Evolutionary conservation across 2,888 invertebrate species (phyloP).

Genomic region (Argyresthia goedartella): DNA sequence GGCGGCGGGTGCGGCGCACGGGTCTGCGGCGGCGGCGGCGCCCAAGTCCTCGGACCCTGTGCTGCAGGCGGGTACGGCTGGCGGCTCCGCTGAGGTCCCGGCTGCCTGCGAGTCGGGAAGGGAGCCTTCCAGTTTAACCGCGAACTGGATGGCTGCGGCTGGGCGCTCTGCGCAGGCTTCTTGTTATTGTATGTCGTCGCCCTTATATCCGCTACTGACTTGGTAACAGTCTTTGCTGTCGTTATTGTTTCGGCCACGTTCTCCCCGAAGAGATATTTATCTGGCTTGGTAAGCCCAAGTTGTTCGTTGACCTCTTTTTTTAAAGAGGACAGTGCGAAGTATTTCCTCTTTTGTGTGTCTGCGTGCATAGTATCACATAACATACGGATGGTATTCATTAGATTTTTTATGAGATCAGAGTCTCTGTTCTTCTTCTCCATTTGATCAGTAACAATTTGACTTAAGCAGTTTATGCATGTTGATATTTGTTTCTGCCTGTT

Average conservation of each 20-base stretch:
- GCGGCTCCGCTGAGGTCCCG: slow-evolving; percentile 7
- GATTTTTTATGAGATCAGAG: slow-evolving; percentile 1
- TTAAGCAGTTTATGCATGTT: slow-evolving; percentile 12
- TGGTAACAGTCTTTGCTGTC: slow-evolving; percentile 13
- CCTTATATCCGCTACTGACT: slow-evolving; percentile 7
- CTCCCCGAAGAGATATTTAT: slow-evolving; percentile 12
- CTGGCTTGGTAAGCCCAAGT: slow-evolving; percentile 6
- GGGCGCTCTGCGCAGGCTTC: background rate
- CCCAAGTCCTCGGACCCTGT: background rate
- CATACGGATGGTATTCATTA: slow-evolving; percentile 12
- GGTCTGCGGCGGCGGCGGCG: slow-evolving; percentile 3
- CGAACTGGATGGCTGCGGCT: background rate
- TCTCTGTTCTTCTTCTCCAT: slow-evolving; percentile 1
- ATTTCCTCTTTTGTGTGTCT: slow-evolving; percentile 11
- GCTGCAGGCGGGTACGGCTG: slow-evolving; percentile 4
- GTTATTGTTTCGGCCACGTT: slow-evolving; percentile 13
- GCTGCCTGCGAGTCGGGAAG: slow-evolving; percentile 4
- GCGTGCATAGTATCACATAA: slow-evolving; percentile 13
- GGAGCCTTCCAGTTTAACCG: slow-evolving; percentile 11
- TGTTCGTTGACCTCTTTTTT: slow-evolving; percentile 16
- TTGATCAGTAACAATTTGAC: slow-evolving; percentile 9
- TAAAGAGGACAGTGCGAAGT: slow-evolving; percentile 9
- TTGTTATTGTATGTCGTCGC: background rate
- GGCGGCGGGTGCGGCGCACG: background rate
- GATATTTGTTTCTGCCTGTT: slow-evolving; percentile 16